Evolutionary conservation across 2,888 invertebrate species (phyloP), one percentile per base, ranked within the genome.

Genomic region (Acronicta alni): DNA sequence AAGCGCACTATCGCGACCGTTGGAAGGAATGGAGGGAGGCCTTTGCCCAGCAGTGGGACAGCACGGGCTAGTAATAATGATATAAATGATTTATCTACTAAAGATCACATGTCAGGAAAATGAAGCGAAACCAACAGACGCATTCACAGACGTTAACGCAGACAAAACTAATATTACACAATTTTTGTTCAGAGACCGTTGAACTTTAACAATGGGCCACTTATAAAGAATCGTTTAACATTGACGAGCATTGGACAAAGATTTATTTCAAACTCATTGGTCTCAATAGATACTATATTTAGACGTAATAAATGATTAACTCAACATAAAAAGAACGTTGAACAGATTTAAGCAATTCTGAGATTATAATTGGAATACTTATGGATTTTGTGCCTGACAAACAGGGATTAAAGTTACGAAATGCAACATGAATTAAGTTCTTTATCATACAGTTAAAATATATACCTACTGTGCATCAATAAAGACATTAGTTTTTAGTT

Each of bases 151-250:
- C 49, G 14, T 52, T 17, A 42, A 26, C 35, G n/a, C 39, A 48
- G 39, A 44, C 45, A 35, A 32, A 26, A 56, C 38, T 42, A 37
- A 46, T 54, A 54, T 55, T 37, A 57, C 39, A 57, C 32, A 42
- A 67, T 26, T 51, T 62, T 49, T 66, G 46, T 77, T 77, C 57
- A 68, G 55, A 77, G 76, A 77, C 60, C 75, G 58, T 63, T 72
- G 77, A 76, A 74, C 75, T 69, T 53, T 46, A 71, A 77, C 76
- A 76, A 76, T 72, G 35, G 57, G 23, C 52, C 51, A 63, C 56
- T 77, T 71, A 63, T 65, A 71, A 57, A 66, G 61, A 60, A 61
- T 47, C 45, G 60, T 57, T 63, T 32, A 51, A 56, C 64, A 67
- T 58, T 58, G 46, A 56, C 45, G 58, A 66, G 46, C 55, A 57